These are phyloP conservation scores for Sylvilagus bachmani DNA, from an alignment of 2,113 vertebrate species.

Conservation along the genomic window DNA sequence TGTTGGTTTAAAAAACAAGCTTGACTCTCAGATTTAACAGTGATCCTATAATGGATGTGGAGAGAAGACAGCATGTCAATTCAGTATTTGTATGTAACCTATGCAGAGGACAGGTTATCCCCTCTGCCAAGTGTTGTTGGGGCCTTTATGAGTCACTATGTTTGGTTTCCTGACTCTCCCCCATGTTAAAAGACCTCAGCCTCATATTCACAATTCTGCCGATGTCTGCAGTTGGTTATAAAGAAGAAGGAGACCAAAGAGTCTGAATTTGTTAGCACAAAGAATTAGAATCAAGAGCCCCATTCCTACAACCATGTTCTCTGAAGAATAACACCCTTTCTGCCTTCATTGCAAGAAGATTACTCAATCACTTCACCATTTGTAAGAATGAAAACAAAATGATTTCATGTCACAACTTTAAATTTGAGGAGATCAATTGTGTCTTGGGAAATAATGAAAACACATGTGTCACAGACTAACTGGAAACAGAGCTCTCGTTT, in stretches of 20 bases:
- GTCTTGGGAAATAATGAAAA: constrained; percentile 80
- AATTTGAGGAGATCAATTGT: constrained; percentile 64
- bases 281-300: not conserved
- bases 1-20: not conserved
- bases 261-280: not conserved
- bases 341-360: constrained; percentile 52
- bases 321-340: constrained; percentile 45
- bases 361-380: constrained; percentile 67
- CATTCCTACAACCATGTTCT: not conserved
- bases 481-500: constrained; percentile 84
- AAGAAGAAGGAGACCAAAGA: not conserved
- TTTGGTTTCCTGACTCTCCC: not conserved
- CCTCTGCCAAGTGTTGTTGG: not conserved
- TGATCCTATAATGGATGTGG: not conserved
- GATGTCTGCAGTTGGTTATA: not conserved
- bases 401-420: constrained; percentile 83
- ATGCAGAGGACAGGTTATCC: not conserved
- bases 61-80: not conserved
- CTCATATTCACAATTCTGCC: not conserved
- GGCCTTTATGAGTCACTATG: not conserved
- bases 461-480: constrained; percentile 78
- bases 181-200: not conserved
- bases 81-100: not conserved
- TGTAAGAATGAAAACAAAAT: constrained; percentile 83
- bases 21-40: not conserved